These are phyloP conservation scores for Anastatus disparis DNA, from an alignment of 1,140 invertebrate genomes.

Conservation along the genomic window DNA sequence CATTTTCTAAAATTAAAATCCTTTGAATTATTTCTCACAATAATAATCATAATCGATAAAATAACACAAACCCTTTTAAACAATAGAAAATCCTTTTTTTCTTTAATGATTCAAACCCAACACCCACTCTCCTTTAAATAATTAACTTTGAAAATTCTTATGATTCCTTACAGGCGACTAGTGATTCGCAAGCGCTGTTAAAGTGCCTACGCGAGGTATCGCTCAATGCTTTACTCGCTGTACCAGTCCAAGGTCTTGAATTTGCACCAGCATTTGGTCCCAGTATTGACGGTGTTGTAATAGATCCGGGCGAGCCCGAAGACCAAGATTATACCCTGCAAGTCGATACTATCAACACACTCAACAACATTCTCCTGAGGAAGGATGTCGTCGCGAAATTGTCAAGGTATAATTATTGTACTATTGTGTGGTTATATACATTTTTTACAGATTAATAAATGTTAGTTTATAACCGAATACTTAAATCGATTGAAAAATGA, in stretches of 20 bases:
- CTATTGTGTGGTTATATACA: too few species aligned
- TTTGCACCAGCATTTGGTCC: slow-evolving; percentile 90
- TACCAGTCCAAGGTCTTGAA: slow-evolving; percentile 81
- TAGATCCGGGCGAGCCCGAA: slow-evolving; percentile 76
- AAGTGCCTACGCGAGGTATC: slow-evolving; percentile 86
- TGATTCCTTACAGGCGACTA: slow-evolving; percentile 52
- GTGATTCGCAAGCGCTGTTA: slow-evolving; percentile 70
- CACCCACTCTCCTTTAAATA: too few species aligned
- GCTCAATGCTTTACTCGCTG: slow-evolving; percentile 77
- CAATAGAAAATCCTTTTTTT: too few species aligned
- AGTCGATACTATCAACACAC: slow-evolving; percentile 75
- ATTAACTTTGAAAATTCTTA: too few species aligned
- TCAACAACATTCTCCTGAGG: slow-evolving; percentile 79
- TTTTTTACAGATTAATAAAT: neutral
- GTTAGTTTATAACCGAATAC: too few species aligned
- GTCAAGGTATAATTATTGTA: slow-evolving; percentile 66
- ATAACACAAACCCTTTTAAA: too few species aligned
- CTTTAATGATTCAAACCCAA: too few species aligned
- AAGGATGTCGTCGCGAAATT: slow-evolving; percentile 80
- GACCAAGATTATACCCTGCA: slow-evolving; percentile 64
- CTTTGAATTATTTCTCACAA: too few species aligned
- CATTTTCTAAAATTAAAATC: too few species aligned
- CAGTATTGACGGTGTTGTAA: slow-evolving; percentile 91
- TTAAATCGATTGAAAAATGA: too few species aligned
- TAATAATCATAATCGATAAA: too few species aligned